These are phyloP conservation scores for Tholera decimalis DNA, from an alignment of 2,888 invertebrate genomes.

Conservation along the genomic window DNA sequence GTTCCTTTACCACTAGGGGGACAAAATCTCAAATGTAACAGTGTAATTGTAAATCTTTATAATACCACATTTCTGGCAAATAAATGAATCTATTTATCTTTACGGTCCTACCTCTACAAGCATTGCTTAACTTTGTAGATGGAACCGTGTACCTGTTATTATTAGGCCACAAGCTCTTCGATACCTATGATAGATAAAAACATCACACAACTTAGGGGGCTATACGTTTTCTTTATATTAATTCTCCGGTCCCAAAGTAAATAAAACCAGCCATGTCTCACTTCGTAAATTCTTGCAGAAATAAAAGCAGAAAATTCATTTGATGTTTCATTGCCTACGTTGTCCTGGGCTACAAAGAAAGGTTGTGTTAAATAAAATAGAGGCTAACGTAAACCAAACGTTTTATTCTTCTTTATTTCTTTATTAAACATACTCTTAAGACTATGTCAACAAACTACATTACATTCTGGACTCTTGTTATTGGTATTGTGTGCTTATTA, in stretches of 20 bases:
- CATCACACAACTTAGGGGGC: neutral
- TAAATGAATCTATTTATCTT: no score
- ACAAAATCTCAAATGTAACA: no score
- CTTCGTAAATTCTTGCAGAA: constrained; percentile 5
- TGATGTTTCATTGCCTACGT: constrained; percentile 28
- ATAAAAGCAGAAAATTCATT: constrained; percentile 36
- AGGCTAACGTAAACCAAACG: constrained; percentile 61
- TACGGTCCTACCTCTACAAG: no score
- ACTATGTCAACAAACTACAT: constrained; percentile 70
- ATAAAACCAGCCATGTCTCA: constrained; percentile 7
- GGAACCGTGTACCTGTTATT: no score
- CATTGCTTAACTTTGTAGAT: no score
- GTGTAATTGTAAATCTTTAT: no score
- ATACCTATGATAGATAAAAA: no score
- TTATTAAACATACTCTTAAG: constrained; percentile 62
- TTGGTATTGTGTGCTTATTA: constrained; percentile 56
- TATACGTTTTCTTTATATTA: neutral
- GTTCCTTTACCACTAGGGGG: no score
- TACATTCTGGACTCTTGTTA: constrained; percentile 39
- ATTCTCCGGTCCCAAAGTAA: constrained; percentile 10
- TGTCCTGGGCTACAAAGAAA: constrained; percentile 23
- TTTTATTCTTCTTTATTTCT: constrained; percentile 64
- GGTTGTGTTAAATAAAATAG: constrained; percentile 55
- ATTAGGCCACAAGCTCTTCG: no score
- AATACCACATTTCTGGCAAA: no score